Evolutionary conservation across 1,140 invertebrate genomes (phyloP).

Genomic region (Lucilia sericata): DNA sequence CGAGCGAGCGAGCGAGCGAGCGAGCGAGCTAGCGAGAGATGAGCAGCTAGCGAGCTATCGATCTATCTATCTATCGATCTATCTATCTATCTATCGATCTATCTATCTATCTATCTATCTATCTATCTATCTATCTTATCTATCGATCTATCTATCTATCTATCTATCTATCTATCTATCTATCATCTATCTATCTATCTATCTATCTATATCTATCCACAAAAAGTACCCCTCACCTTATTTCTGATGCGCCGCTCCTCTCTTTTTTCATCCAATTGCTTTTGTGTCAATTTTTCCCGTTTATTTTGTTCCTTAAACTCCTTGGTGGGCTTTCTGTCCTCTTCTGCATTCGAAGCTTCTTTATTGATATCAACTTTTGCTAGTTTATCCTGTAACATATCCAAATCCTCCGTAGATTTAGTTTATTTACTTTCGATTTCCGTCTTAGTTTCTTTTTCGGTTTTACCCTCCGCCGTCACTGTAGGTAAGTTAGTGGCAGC

Average conservation of each 20-base stretch:
- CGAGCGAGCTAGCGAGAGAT: too few relatives aligned
- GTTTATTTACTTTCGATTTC: not conserved
- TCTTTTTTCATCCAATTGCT: conserved; percentile 49
- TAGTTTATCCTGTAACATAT: conserved; percentile 23
- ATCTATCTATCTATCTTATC: too few relatives aligned
- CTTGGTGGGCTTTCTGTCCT: not conserved
- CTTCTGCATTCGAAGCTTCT: not conserved
- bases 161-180: too few relatives aligned
- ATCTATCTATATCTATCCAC: too few relatives aligned
- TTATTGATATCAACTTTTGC: not conserved
- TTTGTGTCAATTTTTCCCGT: conserved; percentile 45
- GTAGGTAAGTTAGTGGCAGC: conserved; percentile 36
- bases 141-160: too few relatives aligned
- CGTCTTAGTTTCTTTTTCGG: not conserved
- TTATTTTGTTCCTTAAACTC: conserved; percentile 6
- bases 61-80: too few relatives aligned
- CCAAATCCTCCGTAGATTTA: not conserved
- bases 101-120: too few relatives aligned
- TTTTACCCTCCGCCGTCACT: not conserved
- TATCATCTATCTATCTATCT: too few relatives aligned
- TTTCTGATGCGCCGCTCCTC: conserved; percentile 69
- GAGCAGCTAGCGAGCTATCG: too few relatives aligned
- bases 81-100: too few relatives aligned
- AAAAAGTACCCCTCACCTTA: conserved; percentile 59
- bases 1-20: too few relatives aligned